Evolutionary conservation across 1,140 invertebrate genomes (phyloP).

Genomic region (Magallana gigas): DNA sequence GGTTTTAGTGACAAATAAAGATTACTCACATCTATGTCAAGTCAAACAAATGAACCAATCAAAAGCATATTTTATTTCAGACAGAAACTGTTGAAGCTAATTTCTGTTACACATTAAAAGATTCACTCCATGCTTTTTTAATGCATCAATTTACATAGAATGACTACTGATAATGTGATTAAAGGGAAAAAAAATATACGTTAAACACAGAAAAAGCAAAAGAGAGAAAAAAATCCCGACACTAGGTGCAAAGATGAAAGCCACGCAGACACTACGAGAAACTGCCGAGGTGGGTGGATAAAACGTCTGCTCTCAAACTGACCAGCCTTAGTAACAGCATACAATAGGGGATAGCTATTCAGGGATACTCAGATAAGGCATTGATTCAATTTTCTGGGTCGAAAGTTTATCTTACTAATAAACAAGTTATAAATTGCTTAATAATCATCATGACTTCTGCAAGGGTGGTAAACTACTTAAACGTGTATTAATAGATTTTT

Average conservation of each 20-base stretch:
- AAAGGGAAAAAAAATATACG: not conserved
- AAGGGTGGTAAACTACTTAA: no score
- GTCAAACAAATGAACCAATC: not conserved
- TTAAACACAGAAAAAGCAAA: constrained; percentile 22
- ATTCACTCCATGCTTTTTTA: not conserved
- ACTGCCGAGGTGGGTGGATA: constrained; percentile 23
- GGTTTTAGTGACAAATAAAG: not conserved
- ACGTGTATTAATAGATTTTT: not conserved
- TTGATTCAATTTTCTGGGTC: not conserved
- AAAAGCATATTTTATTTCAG: not conserved
- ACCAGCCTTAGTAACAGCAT: not conserved
- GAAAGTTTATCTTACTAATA: not conserved
- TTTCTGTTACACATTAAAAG: not conserved
- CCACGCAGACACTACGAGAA: constrained; percentile 11
- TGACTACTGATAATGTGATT: not conserved
- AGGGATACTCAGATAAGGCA: not conserved
- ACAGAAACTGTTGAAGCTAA: not conserved
- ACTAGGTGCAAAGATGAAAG: not conserved
- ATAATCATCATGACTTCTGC: not conserved
- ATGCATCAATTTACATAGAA: not conserved
- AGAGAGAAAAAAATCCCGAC: constrained; percentile 2
- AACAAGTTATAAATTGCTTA: not conserved
- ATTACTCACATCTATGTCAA: not conserved
- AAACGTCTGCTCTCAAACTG: constrained; percentile 10
- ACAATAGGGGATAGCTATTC: not conserved